A percentile compares a stretch with the other conserved stretches of the same genome.
Conservation (phyloP, 2,888 invertebrate species). For the Diarsia mendica region DNA sequence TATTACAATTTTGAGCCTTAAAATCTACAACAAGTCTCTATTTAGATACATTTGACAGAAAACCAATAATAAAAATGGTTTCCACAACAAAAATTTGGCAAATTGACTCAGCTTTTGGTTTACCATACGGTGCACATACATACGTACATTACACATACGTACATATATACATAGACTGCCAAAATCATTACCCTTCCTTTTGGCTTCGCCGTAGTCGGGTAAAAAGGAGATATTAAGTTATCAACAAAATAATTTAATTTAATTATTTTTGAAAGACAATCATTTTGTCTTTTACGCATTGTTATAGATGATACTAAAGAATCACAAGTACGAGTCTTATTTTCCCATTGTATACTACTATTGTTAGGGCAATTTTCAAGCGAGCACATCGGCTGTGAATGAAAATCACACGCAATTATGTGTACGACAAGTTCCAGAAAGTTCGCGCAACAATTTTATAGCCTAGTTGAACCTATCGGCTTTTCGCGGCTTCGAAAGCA, state of each 20-base stretch:
- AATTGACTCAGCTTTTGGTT: not conserved
- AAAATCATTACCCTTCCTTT: no score
- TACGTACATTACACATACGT: no score
- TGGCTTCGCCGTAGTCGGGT: no score
- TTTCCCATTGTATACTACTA: conserved; percentile 2
- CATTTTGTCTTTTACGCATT: no score
- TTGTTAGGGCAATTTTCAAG: not conserved
- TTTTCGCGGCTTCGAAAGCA: conserved; percentile 45
- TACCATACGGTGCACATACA: no score
- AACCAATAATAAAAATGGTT: not conserved
- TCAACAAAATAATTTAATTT: no score
- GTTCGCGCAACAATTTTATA: conserved; percentile 61
- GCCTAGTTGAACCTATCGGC: conserved; percentile 45
- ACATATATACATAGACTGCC: no score
- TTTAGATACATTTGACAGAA: not conserved
- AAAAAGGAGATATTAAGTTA: no score
- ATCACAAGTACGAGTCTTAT: not conserved
- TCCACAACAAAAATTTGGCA: not conserved
- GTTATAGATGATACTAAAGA: no score
- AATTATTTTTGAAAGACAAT: no score
- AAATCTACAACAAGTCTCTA: no score
- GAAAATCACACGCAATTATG: conserved; percentile 65
- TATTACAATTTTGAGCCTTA: no score
- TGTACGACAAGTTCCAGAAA: conserved; percentile 58
- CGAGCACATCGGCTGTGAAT: conserved; percentile 38